Conservation (phyloP, 2,113 vertebrate genomes). For the Thomomys bottae region DNA sequence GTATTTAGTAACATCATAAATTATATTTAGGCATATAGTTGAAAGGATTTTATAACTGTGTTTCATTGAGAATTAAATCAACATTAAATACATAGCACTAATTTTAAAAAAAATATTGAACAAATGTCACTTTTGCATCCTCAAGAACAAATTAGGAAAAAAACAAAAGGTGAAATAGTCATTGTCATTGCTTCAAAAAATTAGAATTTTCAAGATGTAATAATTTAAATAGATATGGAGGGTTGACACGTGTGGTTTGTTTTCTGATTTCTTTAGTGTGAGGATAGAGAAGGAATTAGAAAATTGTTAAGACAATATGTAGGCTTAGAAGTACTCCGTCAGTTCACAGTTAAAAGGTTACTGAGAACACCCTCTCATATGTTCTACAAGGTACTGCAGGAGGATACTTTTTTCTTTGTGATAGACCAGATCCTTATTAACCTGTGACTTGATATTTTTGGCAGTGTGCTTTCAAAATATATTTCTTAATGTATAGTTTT, state of each 20-base stretch:
- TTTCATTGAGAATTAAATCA: background rate
- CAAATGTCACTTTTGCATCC: background rate
- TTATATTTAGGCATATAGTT: background rate
- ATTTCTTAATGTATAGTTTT: background rate
- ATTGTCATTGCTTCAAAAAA: background rate
- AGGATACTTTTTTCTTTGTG: background rate
- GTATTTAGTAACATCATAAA: no score
- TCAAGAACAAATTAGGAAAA: background rate
- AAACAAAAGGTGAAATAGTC: background rate
- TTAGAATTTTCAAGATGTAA: background rate
- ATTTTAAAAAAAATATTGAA: background rate
- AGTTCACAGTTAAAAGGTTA: background rate
- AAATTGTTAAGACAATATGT: background rate
- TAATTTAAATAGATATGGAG: background rate
- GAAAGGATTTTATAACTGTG: background rate
- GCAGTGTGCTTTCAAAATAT: background rate
- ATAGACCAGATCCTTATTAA: background rate
- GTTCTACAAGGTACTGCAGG: background rate
- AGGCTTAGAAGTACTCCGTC: background rate
- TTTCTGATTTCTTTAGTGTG: background rate
- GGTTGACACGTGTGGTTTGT: background rate
- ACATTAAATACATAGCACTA: background rate
- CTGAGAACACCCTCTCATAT: fast-evolving
- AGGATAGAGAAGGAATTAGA: background rate
- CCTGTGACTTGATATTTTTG: background rate